These are phyloP conservation scores for Drosophila sproati DNA, from an alignment of 1,140 invertebrate genomes.

Conservation along the genomic window DNA sequence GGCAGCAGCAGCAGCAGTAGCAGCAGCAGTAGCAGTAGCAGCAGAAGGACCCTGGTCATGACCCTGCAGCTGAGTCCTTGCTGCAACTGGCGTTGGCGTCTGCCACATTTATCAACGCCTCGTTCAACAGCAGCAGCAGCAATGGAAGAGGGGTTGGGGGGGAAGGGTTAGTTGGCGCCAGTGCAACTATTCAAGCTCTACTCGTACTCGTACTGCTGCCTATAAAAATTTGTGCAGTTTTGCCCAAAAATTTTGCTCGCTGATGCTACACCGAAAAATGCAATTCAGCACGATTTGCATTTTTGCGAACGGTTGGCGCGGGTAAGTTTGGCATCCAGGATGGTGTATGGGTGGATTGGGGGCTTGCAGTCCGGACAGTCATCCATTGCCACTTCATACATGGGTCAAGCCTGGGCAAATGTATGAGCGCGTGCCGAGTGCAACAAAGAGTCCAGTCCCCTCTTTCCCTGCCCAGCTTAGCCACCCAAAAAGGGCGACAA, in stretches of 20 bases:
- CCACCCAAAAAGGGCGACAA: background rate
- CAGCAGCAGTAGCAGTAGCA: conserved; percentile 54
- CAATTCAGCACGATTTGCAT: conserved; percentile 79
- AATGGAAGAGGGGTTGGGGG: background rate
- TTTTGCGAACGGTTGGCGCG: conserved; percentile 24
- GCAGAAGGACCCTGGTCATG: conserved; percentile 35
- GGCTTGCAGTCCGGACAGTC: background rate
- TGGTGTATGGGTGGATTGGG: background rate
- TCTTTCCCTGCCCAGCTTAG: background rate
- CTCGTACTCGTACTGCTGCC: conserved; percentile 12
- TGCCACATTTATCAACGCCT: conserved; percentile 72
- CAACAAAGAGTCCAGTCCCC: conserved; percentile 10
- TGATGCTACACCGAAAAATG: conserved; percentile 57
- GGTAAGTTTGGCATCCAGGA: background rate
- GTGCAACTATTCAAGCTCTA: conserved; percentile 36
- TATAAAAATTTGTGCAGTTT: conserved; percentile 51
- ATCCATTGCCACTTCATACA: conserved; percentile 4
- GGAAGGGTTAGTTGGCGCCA: conserved; percentile 24
- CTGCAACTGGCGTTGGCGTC: conserved; percentile 33
- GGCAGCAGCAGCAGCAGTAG: conserved; percentile 24
- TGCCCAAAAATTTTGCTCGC: conserved; percentile 31
- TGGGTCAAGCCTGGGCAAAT: conserved; percentile 28
- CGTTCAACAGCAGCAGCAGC: conserved; percentile 42
- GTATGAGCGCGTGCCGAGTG: conserved; percentile 37
- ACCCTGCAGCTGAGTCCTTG: conserved; percentile 23